Conservation (phyloP, 1,140 invertebrate species). For the Bombus fervidus region DNA sequence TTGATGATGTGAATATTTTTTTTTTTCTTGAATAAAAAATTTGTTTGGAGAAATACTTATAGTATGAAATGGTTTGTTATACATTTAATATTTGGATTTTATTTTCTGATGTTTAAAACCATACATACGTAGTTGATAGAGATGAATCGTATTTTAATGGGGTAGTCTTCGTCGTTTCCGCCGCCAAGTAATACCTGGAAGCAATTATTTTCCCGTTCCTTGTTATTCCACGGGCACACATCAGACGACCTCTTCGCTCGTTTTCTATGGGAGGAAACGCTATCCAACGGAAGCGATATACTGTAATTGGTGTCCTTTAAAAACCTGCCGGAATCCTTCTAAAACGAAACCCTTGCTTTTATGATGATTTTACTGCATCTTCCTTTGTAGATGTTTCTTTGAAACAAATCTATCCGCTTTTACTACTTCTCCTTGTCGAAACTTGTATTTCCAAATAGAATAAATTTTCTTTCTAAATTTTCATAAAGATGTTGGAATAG, state of each 20-base stretch:
- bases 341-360: background rate
- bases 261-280: constrained; percentile 45
- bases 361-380: background rate
- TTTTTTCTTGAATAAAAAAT: background rate
- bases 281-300: constrained; percentile 28
- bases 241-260: background rate
- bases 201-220: constrained; percentile 25
- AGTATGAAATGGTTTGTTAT: background rate
- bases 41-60: background rate
- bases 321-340: constrained; percentile 11
- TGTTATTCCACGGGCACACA: constrained; percentile 9
- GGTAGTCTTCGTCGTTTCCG: background rate
- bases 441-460: background rate
- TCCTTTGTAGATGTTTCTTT: background rate
- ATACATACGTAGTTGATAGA: background rate
- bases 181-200: background rate
- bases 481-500: background rate
- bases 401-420: background rate
- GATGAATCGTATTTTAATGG: background rate
- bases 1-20: background rate
- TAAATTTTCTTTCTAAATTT: background rate
- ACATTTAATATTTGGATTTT: background rate
- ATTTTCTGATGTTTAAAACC: background rate
- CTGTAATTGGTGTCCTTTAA: constrained; percentile 44
- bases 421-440: background rate